Percentiles rank a stretch among this genome's conserved stretches.
phyloP scores from a whole-genome alignment of 2,113 vertebrate genomes.

The Thunnus thynnus region DNA sequence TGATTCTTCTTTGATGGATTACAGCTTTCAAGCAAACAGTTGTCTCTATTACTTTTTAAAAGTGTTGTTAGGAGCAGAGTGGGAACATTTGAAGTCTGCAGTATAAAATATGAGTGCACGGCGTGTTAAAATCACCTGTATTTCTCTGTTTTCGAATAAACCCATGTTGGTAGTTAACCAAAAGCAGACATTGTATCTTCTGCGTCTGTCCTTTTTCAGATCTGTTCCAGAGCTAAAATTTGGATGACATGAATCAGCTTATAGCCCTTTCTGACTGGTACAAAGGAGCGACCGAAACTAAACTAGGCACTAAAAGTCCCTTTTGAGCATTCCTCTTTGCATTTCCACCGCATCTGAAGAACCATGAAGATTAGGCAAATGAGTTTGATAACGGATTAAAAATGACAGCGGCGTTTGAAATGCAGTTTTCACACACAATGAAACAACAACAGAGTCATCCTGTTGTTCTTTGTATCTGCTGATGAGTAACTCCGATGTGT shows the following conservation, averaged over 20 bases:
- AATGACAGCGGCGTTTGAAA: neutral
- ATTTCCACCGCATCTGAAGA: neutral
- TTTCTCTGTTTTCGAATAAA: conserved; percentile 55
- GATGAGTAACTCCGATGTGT: neutral
- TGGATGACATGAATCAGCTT: conserved; percentile 8
- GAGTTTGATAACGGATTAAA: neutral
- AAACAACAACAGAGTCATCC: neutral
- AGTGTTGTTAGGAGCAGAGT: conserved; percentile 10
- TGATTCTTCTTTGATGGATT: conserved; percentile 52
- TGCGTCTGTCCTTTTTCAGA: conserved; percentile 30
- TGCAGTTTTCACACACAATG: neutral
- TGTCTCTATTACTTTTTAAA: conserved; percentile 21
- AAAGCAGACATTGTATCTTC: conserved; percentile 45
- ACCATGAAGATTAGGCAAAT: neutral
- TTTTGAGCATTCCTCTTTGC: neutral
- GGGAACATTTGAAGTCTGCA: conserved; percentile 44
- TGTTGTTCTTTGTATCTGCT: neutral
- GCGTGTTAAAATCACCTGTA: conserved; percentile 33
- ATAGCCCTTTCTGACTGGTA: neutral
- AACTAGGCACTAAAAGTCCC: neutral
- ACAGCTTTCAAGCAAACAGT: conserved; percentile 34
- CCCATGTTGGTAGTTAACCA: conserved; percentile 42
- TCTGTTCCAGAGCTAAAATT: conserved; percentile 18
- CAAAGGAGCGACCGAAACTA: neutral
- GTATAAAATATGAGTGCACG: conserved; percentile 27